Base-by-base conservation (phyloP, 2,888 invertebrate species). In the Microctonus brassicae region DNA sequence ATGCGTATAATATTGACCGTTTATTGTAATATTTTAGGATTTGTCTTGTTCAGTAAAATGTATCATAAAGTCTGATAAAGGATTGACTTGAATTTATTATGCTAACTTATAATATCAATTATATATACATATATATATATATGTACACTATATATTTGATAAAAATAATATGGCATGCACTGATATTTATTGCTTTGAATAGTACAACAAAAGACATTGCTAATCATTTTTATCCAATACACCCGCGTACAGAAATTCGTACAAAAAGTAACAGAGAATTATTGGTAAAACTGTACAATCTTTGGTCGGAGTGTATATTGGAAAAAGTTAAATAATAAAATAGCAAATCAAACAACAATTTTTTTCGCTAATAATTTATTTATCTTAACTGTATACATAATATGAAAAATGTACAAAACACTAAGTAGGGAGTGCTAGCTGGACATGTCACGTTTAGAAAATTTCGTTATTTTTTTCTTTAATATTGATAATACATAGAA, bases 381-480 rank as follows among this genome's bases (percentile, higher is more conserved):
- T 52, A 52, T 53, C 55, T 55, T 26, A 66, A 66, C 57, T 29
- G 57, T 34, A 36, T 47, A 47, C 17, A 47, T 47, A 7, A 4
- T 47, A 9, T 57, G 26, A 57, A 66, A 66, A 66, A 66, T 53
- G 55, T 57, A 66, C 57, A 66, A 57, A 62, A 62, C 29, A 52
- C 17, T 52, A 17, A 17, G 17, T 47, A 47, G n/a, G 17, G 7
- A 20, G 17, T 17, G 47, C 47, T 17, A 17, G 47, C 9, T 47
- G 20, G 5, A 24, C 24, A n/a, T 26, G 26, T n/a, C n/a, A n/a
- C n/a, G n/a, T n/a, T 22, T 55, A 55, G 24, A 55, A 13, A 55
- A 5, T 24, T 22, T 13, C 6, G 17, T 55, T 24, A 24, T 17
- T 53, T 22, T 13, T 55, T 57, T 53, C 17, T 60, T 36, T 34